phyloP scores from a whole-genome alignment of 1,140 invertebrate genomes.

The Brachionus asplanchnoidis region DNA sequence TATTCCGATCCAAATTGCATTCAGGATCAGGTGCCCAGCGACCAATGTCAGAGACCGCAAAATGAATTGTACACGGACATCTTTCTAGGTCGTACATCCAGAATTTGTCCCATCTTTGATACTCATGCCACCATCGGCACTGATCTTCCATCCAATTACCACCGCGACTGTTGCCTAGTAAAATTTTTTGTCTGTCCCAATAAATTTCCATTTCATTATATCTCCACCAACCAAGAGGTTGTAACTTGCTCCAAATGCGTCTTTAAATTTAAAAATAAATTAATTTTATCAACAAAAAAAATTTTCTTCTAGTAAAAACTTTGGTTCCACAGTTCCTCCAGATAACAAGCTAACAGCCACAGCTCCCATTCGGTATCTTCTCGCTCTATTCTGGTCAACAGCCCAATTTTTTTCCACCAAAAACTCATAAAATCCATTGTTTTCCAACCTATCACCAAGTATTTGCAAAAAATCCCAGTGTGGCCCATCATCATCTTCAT shows the following conservation, averaged over 20 bases:
- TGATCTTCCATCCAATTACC: conserved; percentile 42
- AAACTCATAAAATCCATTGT: conserved; percentile 40
- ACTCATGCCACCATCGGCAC: conserved; percentile 42
- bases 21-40: conserved; percentile 81
- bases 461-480: conserved; percentile 35
- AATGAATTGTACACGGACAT: conserved; percentile 84
- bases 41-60: conserved; percentile 83
- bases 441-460: background rate
- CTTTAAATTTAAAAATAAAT: background rate
- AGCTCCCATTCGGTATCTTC: conserved; percentile 38
- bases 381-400: conserved; percentile 36
- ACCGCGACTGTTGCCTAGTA: conserved; percentile 29
- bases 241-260: conserved; percentile 19
- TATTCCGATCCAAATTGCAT: conserved; percentile 68
- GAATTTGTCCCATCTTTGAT: conserved; percentile 38
- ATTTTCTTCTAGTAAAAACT: background rate
- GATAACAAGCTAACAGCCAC: conserved; percentile 24
- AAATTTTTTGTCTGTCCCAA: conserved; percentile 21
- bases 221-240: conserved; percentile 41
- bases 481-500: conserved; percentile 41
- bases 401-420: conserved; percentile 34
- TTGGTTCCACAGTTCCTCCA: conserved; percentile 37
- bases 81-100: conserved; percentile 59
- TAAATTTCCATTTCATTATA: conserved; percentile 42
- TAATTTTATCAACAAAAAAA: background rate